These are phyloP conservation scores for Trichechus manatus DNA, from an alignment of 2,113 vertebrate species.

Conservation along the genomic window DNA sequence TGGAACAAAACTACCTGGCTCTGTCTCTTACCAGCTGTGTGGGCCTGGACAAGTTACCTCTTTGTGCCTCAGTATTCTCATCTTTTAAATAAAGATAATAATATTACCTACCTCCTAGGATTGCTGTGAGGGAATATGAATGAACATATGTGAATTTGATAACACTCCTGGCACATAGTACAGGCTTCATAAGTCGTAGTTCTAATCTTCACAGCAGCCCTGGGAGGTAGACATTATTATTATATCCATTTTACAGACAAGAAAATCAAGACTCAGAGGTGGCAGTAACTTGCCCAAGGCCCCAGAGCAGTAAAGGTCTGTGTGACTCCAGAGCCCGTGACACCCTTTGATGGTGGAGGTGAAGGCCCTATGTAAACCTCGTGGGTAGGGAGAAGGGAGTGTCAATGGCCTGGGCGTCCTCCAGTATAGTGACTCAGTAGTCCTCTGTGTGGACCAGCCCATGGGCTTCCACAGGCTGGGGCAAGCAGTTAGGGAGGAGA, in stretches of 20 bases:
- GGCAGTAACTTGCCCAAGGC: background rate
- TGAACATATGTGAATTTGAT: background rate
- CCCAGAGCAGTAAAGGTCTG: background rate
- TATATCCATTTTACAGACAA: background rate
- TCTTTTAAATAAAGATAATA: background rate
- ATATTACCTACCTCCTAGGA: background rate
- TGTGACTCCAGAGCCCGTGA: background rate
- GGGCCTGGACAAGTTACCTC: background rate
- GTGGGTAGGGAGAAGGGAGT: accelerated
- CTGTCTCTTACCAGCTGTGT: background rate
- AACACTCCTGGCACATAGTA: background rate
- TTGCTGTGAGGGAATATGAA: background rate
- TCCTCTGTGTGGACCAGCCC: background rate
- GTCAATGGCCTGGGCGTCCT: background rate
- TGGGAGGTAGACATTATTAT: background rate
- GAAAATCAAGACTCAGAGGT: background rate
- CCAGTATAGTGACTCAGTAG: background rate
- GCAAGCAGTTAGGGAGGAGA: background rate
- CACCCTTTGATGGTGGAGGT: background rate
- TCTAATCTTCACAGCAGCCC: background rate
- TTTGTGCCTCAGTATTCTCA: background rate
- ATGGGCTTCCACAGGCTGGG: background rate
- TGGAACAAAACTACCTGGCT: background rate
- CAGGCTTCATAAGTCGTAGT: background rate
- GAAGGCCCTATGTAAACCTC: background rate